Percentiles rank a stretch among this genome's conserved stretches.
These are phyloP conservation scores for Puma concolor DNA, from an alignment of 2,113 vertebrate genomes.

Conservation along the genomic window DNA sequence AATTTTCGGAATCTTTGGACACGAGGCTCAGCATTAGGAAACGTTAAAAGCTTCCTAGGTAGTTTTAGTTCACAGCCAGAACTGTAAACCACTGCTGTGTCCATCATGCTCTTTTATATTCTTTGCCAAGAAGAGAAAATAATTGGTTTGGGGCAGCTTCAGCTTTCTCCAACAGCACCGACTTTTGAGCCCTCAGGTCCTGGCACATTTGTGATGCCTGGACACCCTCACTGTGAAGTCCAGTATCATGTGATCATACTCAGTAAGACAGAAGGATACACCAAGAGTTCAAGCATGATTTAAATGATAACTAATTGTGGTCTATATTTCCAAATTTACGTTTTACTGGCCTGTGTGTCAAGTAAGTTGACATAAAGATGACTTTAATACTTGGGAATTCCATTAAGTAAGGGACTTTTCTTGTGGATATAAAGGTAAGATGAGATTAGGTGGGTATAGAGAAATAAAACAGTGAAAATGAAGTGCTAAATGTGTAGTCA, in stretches of 20 bases:
- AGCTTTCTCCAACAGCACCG: neutral
- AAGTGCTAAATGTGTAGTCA: neutral
- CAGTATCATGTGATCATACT: neutral
- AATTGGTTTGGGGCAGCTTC: neutral
- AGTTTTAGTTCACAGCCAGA: neutral
- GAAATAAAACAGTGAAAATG: neutral
- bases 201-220: neutral
- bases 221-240: neutral
- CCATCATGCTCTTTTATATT: neutral
- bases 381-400: neutral
- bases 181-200: neutral
- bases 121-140: neutral
- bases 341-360: neutral
- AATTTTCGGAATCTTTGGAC: neutral
- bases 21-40: neutral
- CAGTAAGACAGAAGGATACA: neutral
- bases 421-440: neutral
- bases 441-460: neutral
- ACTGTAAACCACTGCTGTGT: accelerated
- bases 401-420: neutral
- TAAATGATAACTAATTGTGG: neutral
- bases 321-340: neutral
- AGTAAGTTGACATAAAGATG: neutral
- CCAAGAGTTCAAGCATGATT: neutral
- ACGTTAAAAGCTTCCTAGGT: neutral